Percentiles rank a stretch among this genome's conserved stretches.
Conservation (phyloP, 2,113 vertebrate genomes). For the Formicarius rufipectus region DNA sequence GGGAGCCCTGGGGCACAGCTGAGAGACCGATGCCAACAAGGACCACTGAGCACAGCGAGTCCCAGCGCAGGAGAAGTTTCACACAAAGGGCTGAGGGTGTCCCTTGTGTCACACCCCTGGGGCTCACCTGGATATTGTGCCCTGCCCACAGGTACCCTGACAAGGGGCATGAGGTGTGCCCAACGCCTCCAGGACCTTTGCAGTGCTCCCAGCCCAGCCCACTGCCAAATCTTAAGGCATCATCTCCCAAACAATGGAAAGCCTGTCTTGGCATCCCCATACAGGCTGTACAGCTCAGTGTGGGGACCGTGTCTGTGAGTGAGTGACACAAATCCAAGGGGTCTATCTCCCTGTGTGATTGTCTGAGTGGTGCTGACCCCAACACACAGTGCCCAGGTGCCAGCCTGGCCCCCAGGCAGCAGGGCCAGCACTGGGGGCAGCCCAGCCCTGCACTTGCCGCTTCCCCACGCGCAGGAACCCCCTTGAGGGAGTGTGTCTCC, state of each 20-base stretch:
- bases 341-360: accelerated
- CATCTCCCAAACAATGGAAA: not conserved
- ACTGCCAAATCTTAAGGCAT: too few relatives aligned
- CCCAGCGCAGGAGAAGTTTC: not conserved
- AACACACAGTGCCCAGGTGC: not conserved
- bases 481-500: constrained; percentile 74
- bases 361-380: accelerated
- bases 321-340: not conserved
- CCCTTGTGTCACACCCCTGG: not conserved
- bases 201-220: accelerated
- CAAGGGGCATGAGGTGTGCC: accelerated
- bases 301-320: accelerated
- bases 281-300: accelerated
- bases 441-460: constrained; percentile 55
- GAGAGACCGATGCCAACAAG: accelerated
- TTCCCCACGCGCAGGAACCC: constrained; percentile 73
- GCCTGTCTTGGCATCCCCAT: accelerated
- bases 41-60: accelerated
- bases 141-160: not conserved
- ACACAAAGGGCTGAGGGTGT: accelerated
- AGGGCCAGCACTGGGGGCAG: not conserved
- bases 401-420: accelerated
- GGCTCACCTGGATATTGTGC: not conserved
- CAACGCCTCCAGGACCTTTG: accelerated
- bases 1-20: too few relatives aligned